Evolutionary conservation across 2,113 vertebrate species (phyloP).

Genomic region (Pelusios castaneus): DNA sequence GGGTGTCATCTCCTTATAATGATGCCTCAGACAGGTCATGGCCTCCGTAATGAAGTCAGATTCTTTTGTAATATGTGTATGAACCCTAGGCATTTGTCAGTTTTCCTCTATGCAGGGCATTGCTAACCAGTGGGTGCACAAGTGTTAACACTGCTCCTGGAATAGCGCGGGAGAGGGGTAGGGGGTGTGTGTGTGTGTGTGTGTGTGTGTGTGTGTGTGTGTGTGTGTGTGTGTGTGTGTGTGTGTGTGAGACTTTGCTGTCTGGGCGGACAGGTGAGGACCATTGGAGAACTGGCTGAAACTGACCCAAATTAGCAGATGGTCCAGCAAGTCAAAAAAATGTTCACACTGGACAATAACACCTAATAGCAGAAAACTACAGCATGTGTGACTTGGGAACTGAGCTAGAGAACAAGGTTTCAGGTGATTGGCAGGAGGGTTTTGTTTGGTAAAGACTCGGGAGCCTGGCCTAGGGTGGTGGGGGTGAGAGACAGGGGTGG

Average conservation of each 20-base stretch:
- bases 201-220: background rate
- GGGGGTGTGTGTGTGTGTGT: too few species aligned
- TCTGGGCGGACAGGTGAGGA: background rate
- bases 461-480: background rate
- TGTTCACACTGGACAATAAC: background rate
- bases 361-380: background rate
- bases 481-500: background rate
- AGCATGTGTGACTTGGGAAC: background rate
- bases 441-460: background rate
- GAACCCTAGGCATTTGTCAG: background rate
- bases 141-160: background rate
- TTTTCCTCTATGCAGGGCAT: background rate
- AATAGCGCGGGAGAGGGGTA: background rate
- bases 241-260: background rate
- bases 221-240: background rate
- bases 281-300: background rate
- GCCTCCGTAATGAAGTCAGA: background rate
- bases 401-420: background rate
- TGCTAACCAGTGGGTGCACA: background rate
- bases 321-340: background rate
- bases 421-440: background rate
- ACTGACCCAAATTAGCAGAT: background rate
- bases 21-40: background rate
- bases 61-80: background rate
- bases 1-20: background rate